A percentile compares a stretch with the other conserved stretches of the same genome.
phyloP scores from a whole-genome alignment of 2,888 invertebrate genomes.

The Heliconius aoede region DNA sequence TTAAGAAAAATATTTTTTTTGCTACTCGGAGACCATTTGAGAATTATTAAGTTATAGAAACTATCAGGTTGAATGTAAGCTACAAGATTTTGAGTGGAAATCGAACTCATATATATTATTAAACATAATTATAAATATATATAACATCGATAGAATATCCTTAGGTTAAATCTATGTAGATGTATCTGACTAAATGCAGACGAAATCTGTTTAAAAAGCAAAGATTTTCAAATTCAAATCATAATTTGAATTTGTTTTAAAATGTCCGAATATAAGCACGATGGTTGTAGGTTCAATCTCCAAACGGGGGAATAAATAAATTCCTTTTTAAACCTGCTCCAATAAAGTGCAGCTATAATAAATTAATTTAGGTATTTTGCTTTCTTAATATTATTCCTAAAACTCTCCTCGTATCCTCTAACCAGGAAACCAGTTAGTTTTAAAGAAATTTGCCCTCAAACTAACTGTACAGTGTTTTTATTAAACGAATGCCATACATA shows the following conservation, averaged over 20 bases:
- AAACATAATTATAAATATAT: too few relatives aligned
- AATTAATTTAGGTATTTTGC: neutral
- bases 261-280: too few relatives aligned
- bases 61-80: too few relatives aligned
- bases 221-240: too few relatives aligned
- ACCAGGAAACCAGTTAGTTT: neutral
- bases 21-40: too few relatives aligned
- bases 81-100: too few relatives aligned
- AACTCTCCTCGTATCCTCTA: neutral
- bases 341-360: neutral
- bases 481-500: constrained; percentile 37
- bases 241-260: too few relatives aligned
- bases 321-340: neutral
- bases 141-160: too few relatives aligned
- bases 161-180: neutral
- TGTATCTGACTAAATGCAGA: neutral
- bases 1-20: too few relatives aligned
- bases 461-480: constrained; percentile 13
- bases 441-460: neutral
- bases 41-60: too few relatives aligned
- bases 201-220: neutral
- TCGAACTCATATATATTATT: too few relatives aligned
- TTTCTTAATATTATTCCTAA: neutral
- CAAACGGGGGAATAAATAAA: neutral
- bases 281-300: neutral